Evolutionary conservation across 1,140 invertebrate species (phyloP).

Genomic region (Megathymus violae): DNA sequence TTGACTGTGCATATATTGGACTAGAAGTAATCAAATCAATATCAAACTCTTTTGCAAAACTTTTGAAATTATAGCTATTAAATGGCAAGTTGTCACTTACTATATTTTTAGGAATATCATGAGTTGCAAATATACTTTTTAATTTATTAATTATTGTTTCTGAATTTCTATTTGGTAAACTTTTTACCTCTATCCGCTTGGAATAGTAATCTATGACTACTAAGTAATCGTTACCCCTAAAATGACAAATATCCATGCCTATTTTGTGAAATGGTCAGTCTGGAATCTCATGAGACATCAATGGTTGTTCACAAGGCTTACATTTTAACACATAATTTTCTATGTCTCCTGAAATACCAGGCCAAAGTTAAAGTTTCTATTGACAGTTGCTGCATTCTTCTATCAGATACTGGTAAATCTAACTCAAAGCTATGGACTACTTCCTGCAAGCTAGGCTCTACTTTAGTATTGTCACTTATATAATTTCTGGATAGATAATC

Average conservation of each 20-base stretch:
- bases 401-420: slow-evolving; percentile 24
- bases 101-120: slow-evolving; percentile 45
- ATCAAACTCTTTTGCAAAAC: slow-evolving; percentile 11
- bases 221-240: slow-evolving; percentile 40
- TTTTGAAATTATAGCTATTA: not conserved
- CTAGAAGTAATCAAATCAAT: slow-evolving; percentile 32
- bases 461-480: no score
- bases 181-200: slow-evolving; percentile 40
- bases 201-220: slow-evolving; percentile 55
- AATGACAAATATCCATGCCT: slow-evolving; percentile 29
- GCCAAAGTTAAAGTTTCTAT: slow-evolving; percentile 26
- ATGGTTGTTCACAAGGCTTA: slow-evolving; percentile 49
- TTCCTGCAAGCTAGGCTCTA: no score
- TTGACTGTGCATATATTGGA: slow-evolving; percentile 34
- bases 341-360: no score
- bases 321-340: slow-evolving; percentile 38
- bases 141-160: slow-evolving; percentile 38
- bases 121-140: slow-evolving; percentile 39
- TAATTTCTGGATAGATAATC: slow-evolving; percentile 51
- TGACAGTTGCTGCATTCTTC: no score
- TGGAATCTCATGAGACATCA: slow-evolving; percentile 49
- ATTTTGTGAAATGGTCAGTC: slow-evolving; percentile 49
- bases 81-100: slow-evolving; percentile 38
- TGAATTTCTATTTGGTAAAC: slow-evolving; percentile 41
- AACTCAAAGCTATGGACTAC: slow-evolving; percentile 36